Evolutionary conservation across 2,113 vertebrate species (phyloP), one percentile per base, ranked within the genome.

Genomic region (Pseudorasbora parva): DNA sequence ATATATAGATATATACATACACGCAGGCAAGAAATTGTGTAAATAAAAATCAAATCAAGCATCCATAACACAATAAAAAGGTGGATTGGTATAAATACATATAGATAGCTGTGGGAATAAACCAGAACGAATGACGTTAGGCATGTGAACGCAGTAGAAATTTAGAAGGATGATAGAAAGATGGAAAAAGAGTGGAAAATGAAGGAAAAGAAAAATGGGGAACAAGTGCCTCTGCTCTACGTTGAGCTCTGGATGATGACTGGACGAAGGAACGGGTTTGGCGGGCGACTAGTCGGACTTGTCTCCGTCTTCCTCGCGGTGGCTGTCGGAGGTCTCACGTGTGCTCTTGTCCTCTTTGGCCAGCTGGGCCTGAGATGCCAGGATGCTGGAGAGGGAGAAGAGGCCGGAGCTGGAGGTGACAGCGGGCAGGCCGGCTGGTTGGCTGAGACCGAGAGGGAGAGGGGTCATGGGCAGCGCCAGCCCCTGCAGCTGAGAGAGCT

Each of bases 401-500:
- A 99, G 95, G 88, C 97, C 97, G 0, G 96, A 95, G 94, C 96
- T 96, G 1, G 97, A 95, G 59, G 97, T 97, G 89, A 98, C 97
- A 0, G 96, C 94, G 0, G 97, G 98, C 85, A 98, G 94, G 0
- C 87, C 87, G 19, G 95, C 94, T 0, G 96, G 97, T 0, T 96
- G 97, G 90, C 97, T 97, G 30, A 99, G 94, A 59, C 98, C 97
- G 92, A 98, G 95, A 0, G 98, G 97, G 33, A 98, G 94, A 0
- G 97, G 96, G 56, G 96, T 95, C 94, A 99, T 94, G 0, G 98
- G 98, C 92, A 99, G 93, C 9, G 97, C 96, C 78, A 98, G 94
- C 2, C 97, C 98, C 95, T 99, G 97, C 82, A 99, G 96, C 95
- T 98, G 98, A 0, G 98, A 98, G 89, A 99, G 95, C 94, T 99